Base-by-base conservation (phyloP, 2,888 invertebrate species). In the Capitulum mitella region DNA sequence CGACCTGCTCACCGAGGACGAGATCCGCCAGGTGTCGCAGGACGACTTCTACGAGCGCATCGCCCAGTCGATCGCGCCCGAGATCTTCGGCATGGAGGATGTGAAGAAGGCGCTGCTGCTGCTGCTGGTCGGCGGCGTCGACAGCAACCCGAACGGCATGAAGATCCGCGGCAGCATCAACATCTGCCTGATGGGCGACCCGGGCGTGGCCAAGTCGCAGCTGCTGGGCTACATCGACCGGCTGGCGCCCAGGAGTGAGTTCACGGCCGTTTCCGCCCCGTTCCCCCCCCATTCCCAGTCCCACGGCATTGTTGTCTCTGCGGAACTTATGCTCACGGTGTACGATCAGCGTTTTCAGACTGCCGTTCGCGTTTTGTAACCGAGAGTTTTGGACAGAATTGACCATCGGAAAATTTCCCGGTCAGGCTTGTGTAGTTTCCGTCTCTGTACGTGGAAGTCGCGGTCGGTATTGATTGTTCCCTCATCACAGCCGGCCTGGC, bases 181-280 rank as follows among this genome's bases (percentile, higher is more conserved):
- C 86, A 94, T 99, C 82, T 97, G 98, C 84, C 87, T 99, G 83
- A 99, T 99, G 98, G 99, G 99, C 70, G 99, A 99, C 89, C 99
- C 99, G 40, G 99, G 99, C 84, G 99, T 99, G 79, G 99, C 99
- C 79, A 99, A 99, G 88, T 97, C 97, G 0, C 99, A 99, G 87
- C 88, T 99, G 80, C 89, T 99, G 77, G 91, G 92, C 79, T 99
- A 97, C 87, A 97, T 99, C 80, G 94, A 95, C 85, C 91, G 99
- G 58, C 88, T 99, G 80, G 95, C 98, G 5, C 91, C 95, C 3
- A 91, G 98, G 85, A 94, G 92, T 87, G 58, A 58, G 58, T 58
- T 77, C 81, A n/a, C n/a, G n/a, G n/a, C n/a, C n/a, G n/a, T n/a
- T n/a, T n/a, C n/a, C n/a, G n/a, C n/a, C n/a, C n/a, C n/a, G n/a